Percentiles rank a stretch among this genome's conserved stretches.
phyloP scores from a whole-genome alignment of 2,113 vertebrate genomes.

The Heterochromis multidens region DNA sequence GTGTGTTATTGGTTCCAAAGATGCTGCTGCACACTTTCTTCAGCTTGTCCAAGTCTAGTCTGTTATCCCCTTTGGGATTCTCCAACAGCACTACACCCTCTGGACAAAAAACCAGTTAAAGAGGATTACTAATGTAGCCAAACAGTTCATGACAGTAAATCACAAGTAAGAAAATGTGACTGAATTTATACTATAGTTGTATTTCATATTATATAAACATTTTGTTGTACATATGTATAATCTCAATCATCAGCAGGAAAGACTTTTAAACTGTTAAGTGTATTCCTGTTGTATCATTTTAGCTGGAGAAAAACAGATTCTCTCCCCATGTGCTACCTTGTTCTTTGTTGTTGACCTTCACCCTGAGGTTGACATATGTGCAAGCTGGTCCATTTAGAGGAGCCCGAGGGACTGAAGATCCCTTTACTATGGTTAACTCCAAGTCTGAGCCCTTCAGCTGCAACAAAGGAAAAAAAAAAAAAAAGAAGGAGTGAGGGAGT shows the following conservation, averaged over 20 bases:
- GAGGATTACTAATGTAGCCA: neutral
- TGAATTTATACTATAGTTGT: neutral
- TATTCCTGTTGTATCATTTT: neutral
- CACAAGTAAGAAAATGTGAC: neutral
- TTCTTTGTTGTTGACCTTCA: slow-evolving; percentile 79
- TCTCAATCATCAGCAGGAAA: neutral
- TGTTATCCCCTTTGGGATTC: slow-evolving; percentile 91
- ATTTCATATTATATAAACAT: neutral
- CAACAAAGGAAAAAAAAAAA: neutral
- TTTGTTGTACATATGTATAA: neutral
- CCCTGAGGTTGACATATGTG: slow-evolving; percentile 85
- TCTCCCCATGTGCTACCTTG: slow-evolving; percentile 77
- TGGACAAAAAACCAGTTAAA: slow-evolving; percentile 49
- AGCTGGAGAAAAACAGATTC: neutral
- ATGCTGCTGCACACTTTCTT: slow-evolving; percentile 80
- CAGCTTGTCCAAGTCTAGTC: slow-evolving; percentile 77
- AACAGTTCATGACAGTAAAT: neutral
- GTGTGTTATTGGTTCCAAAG: slow-evolving; percentile 78
- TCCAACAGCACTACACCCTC: slow-evolving; percentile 91
- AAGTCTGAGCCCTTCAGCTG: slow-evolving; percentile 93
- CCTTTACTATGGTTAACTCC: slow-evolving; percentile 86
- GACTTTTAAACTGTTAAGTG: neutral
- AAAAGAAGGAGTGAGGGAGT: neutral
- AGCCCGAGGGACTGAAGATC: slow-evolving; percentile 44
- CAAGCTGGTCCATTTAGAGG: slow-evolving; percentile 82